Evolutionary conservation across 2,797 vertebrate genomes (phyloP), one percentile per base, ranked within the genome.

Genomic region (Sebastes matsubarae): DNA sequence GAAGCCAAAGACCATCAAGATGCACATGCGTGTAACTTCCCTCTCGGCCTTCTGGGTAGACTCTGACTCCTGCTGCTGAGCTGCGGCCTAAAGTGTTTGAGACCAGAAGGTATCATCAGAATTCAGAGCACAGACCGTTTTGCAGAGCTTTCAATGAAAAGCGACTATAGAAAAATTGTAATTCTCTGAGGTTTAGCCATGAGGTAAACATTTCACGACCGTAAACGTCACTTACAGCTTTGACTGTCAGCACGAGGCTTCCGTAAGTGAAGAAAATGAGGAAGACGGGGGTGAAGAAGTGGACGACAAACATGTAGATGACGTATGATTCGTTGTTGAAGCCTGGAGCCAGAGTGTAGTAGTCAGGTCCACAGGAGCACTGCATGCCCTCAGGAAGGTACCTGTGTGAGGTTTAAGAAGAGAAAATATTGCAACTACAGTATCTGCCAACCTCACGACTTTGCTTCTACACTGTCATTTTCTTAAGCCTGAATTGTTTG

Each of bases 1-100:
- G 83, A 97, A 97, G 65, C 96, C 96, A 0, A 94, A 67, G 14
- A 97, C 95, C 96, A 96, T 97, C 72, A 96, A 87, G 85, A 96
- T 80, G 68, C 96, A 96, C 96, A 96, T 97, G 30, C 92, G 94
- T 5, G 96, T 97, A 72, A 97, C 97, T 89, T 97, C 96, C 71
- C 83, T 92, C 92, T 97, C 96, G 0, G 96, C 97, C 85, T 97
- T 97, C 94, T 97, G 97, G 1, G 96, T 97, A 0, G 94, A 95
- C 57, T 93, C 96, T 0, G 96, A 96, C 72, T 97, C 96, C 76
- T 97, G 96, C 85, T 97, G 96, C 85, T 96, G 94, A 2, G 96
- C 95, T 0, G 96, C 96, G 30, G 96, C 96, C 97, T 97, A 76
- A 3, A 63, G 24, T 16, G 63, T 42, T 42, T 65, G 13, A 59